Evolutionary conservation across 2,888 invertebrate species (phyloP), one percentile per base, ranked within the genome.

Genomic region (Timema podura): DNA sequence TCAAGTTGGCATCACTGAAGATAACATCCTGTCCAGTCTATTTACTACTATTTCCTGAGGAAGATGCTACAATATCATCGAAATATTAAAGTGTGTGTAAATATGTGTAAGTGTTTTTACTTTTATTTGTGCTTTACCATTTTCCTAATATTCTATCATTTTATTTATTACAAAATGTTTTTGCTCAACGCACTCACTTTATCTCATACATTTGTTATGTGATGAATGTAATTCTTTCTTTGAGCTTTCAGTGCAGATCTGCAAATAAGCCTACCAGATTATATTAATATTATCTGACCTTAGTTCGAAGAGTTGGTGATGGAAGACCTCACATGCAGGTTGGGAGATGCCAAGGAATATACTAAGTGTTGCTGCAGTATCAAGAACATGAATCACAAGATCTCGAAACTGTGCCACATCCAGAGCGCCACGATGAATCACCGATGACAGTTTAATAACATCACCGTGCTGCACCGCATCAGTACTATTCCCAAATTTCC

Each of bases 301-400:
- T 75, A 76, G 76, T 78, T 82, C 77, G 76, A 90, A 86, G 75
- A 86, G 84, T 5, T 87, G 84, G 76, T 85, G 81, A 76, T 86
- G 82, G 81, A 88, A 85, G 77, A 84, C 74, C 73, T 77, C 65
- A 78, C 82, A 84, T 48, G 85, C 85, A 7, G 85, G 82, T 0
- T 89, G 86, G 77, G 88, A 90, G 0, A 88, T 82, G 68, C 89
- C 88, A n/a, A 92, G 76, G 71, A 93, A 89, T 75, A 88, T 81
- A 76, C 86, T 84, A 65, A 93, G 76, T 0, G 91, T 91, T 76
- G 88, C 85, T 0, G 89, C 85, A 13, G 88, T 88, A 77, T 94
- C 93, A 69, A 91, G 78, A 51, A 91, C 79, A 76, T 90, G 90
- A 57, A 89, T 78, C 0, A 90, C 83, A 48, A 91, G 78, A 78